These are phyloP conservation scores for Rattus rattus DNA, from an alignment of 2,113 vertebrate species.

Conservation along the genomic window DNA sequence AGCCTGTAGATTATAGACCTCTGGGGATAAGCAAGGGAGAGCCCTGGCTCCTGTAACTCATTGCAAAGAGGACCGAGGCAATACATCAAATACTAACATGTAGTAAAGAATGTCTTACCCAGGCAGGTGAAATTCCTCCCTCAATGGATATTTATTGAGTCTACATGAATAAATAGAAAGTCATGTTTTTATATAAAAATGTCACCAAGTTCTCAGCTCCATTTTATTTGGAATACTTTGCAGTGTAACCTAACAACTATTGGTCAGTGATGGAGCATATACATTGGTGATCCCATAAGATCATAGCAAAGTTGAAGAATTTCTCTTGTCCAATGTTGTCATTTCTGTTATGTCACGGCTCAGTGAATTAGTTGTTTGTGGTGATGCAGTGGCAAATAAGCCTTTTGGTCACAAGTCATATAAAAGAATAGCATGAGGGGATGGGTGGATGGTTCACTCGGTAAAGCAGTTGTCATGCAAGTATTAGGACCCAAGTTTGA, in stretches of 20 bases:
- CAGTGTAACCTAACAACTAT: background rate
- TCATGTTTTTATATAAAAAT: slow-evolving; percentile 12
- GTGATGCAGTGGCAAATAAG: background rate
- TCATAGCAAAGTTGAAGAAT: background rate
- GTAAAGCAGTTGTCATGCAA: background rate
- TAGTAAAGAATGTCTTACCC: background rate
- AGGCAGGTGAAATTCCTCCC: slow-evolving; percentile 4
- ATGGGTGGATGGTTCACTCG: too few species aligned
- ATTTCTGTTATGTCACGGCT: background rate
- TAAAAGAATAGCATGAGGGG: background rate
- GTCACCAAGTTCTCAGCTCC: background rate
- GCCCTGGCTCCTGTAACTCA: slow-evolving; percentile 38
- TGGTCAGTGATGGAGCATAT: background rate
- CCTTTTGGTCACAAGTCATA: background rate
- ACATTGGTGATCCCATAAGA: background rate
- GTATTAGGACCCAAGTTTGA: background rate
- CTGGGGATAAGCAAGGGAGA: slow-evolving; percentile 11
- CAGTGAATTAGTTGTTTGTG: background rate
- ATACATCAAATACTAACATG: slow-evolving; percentile 27
- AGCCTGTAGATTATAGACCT: slow-evolving; percentile 38
- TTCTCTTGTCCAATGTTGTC: background rate
- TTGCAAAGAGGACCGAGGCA: slow-evolving; percentile 49
- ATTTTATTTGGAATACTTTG: background rate
- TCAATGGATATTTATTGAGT: slow-evolving; percentile 22
- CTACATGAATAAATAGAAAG: slow-evolving; percentile 25